phyloP scores from a whole-genome alignment of 2,888 invertebrate genomes.

The Caenorhabditis auriculariae region DNA sequence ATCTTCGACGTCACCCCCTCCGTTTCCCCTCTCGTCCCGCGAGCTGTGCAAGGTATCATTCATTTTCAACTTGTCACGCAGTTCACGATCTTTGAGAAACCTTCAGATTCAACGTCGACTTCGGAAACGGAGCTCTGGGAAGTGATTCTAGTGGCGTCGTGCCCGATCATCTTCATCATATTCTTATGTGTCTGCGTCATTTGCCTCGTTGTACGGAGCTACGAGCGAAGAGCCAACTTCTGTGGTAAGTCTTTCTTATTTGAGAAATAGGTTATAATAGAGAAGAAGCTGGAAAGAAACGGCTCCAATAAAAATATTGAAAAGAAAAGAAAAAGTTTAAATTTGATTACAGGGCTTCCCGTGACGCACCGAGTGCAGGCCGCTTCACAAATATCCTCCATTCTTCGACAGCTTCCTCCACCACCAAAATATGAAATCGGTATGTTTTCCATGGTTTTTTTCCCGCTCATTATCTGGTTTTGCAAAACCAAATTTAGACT shows the following conservation, averaged over 20 bases:
- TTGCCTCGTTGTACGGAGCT: conserved; percentile 25
- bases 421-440: conserved; percentile 43
- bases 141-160: conserved; percentile 29
- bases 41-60: no score
- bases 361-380: neutral
- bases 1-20: no score
- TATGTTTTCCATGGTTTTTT: no score
- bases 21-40: no score
- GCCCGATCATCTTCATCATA: conserved; percentile 28
- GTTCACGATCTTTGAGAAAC: no score
- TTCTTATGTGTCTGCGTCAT: conserved; percentile 27
- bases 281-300: neutral
- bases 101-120: no score
- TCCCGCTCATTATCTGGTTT: no score
- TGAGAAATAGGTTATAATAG: neutral
- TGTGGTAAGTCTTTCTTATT: no score
- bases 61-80: no score
- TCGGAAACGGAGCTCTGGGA: conserved; percentile 32
- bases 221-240: conserved; percentile 27
- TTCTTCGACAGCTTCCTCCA: conserved; percentile 34
- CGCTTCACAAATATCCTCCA: conserved; percentile 20
- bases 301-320: neutral
- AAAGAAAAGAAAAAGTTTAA: neutral
- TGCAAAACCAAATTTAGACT: no score
- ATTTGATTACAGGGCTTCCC: neutral